These are phyloP conservation scores for Oligia strigilis DNA, from an alignment of 2,888 invertebrate genomes.

Conservation along the genomic window DNA sequence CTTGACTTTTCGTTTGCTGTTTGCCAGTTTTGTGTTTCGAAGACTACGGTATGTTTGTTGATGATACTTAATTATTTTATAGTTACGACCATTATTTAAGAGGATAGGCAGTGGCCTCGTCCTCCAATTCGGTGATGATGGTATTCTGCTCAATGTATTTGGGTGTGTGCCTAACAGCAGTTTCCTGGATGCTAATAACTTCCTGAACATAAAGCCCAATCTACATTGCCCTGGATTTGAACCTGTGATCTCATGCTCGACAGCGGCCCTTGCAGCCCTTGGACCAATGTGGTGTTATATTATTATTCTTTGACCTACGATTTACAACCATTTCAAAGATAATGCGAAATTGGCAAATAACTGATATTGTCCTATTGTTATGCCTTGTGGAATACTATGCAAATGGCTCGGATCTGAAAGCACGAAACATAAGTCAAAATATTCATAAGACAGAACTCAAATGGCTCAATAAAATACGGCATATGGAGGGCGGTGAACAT, in stretches of 20 bases:
- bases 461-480: constrained; percentile 16
- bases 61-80: constrained; percentile 43
- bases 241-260: neutral
- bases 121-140: neutral
- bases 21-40: constrained; percentile 71
- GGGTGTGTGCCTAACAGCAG: neutral
- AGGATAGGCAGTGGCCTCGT: neutral
- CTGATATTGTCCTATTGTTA: neutral
- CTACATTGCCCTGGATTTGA: neutral
- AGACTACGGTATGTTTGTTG: constrained; percentile 78
- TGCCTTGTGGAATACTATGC: constrained; percentile 8
- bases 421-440: constrained; percentile 31
- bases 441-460: constrained; percentile 22
- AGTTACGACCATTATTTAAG: neutral
- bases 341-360: constrained; percentile 5
- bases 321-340: neutral
- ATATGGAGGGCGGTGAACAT: constrained; percentile 30
- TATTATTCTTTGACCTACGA: neutral
- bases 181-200: neutral
- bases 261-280: neutral
- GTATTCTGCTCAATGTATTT: neutral
- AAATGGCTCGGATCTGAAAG: constrained; percentile 15
- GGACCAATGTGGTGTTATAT: no score
- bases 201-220: neutral
- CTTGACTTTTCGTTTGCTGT: constrained; percentile 72